Conservation (phyloP, 2,113 vertebrate genomes). For the Gavialis gangeticus region DNA sequence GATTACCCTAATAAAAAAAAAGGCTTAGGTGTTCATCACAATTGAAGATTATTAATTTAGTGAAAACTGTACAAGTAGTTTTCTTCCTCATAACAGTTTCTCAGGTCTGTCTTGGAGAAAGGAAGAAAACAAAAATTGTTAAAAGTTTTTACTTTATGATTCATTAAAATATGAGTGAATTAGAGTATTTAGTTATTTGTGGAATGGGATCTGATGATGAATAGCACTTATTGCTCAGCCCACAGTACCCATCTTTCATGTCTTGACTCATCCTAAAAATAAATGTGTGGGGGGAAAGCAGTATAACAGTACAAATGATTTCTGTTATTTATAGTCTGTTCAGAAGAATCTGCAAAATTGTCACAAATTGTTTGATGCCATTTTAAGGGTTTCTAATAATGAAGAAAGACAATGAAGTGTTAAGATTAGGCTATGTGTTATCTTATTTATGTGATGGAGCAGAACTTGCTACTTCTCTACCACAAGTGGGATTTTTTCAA, state of each 20-base stretch:
- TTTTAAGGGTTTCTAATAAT: not conserved
- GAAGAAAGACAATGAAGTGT: not conserved
- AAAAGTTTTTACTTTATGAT: not conserved
- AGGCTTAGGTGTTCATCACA: not conserved
- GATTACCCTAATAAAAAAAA: not conserved
- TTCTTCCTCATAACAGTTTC: not conserved
- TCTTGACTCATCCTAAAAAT: not conserved
- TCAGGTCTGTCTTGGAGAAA: not conserved
- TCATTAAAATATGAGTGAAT: not conserved
- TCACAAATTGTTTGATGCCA: not conserved
- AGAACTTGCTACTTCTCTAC: not conserved
- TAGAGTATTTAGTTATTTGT: rapidly evolving
- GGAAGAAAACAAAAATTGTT: not conserved
- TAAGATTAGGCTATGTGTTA: not conserved
- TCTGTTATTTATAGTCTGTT: not conserved
- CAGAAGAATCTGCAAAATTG: not conserved
- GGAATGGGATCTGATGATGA: not conserved
- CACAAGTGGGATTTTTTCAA: not conserved
- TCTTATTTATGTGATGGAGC: not conserved
- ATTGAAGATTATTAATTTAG: not conserved
- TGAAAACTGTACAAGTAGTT: not conserved
- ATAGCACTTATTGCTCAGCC: rapidly evolving
- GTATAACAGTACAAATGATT: not conserved
- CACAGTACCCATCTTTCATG: rapidly evolving
- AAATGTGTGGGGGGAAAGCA: not conserved